These are phyloP conservation scores for Coptodon rendalli DNA, from an alignment of 2,113 vertebrate genomes.

Conservation along the genomic window DNA sequence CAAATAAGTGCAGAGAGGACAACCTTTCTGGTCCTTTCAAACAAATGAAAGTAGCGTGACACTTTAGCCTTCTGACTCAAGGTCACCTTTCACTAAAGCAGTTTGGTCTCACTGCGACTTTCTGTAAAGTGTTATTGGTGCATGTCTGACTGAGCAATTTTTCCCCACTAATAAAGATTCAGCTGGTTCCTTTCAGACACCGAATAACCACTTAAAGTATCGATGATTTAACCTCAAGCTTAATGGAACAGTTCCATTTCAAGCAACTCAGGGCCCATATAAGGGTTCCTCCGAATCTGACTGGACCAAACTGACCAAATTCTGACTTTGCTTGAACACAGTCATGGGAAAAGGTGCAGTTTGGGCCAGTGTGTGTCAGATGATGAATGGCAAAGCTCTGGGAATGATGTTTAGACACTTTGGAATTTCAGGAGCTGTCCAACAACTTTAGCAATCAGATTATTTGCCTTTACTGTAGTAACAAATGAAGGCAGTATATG, in stretches of 20 bases:
- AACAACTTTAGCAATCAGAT: background rate
- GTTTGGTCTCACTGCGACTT: slow-evolving; percentile 2
- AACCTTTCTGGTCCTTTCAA: slow-evolving; percentile 55
- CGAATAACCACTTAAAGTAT: background rate
- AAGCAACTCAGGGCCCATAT: background rate
- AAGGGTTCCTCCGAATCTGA: background rate
- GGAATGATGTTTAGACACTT: background rate
- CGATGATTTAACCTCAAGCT: background rate
- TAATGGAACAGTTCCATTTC: background rate
- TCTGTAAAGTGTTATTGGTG: slow-evolving; percentile 48
- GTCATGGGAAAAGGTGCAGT: background rate
- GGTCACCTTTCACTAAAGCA: slow-evolving; percentile 48
- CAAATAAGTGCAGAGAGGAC: slow-evolving; percentile 48
- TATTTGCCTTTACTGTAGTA: background rate
- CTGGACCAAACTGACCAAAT: background rate
- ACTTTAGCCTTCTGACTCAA: slow-evolving; percentile 31
- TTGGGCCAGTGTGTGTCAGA: background rate
- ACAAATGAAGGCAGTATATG: background rate
- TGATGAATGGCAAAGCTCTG: background rate
- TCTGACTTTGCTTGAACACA: background rate
- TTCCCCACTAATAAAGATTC: background rate
- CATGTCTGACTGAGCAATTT: slow-evolving; percentile 11
- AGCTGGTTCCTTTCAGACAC: background rate
- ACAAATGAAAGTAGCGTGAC: slow-evolving; percentile 59
- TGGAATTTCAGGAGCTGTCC: background rate